phyloP scores from a whole-genome alignment of 2,888 invertebrate genomes.

The Drosophila robusta region DNA sequence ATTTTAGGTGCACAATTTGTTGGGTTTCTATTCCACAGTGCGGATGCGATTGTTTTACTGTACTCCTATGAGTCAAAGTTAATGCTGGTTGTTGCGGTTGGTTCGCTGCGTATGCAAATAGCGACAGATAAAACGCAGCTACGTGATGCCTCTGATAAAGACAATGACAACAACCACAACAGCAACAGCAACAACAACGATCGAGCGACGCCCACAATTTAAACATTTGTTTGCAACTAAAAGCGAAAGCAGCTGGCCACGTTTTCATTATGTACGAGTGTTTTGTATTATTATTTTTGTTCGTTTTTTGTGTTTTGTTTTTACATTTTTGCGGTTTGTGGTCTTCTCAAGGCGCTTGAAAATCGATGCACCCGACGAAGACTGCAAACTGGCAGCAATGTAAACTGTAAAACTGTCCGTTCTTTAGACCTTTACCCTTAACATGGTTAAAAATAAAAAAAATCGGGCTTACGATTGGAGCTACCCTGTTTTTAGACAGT shows the following conservation, averaged over 20 bases:
- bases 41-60: conserved; percentile 11
- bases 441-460: not conserved
- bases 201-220: conserved; percentile 69
- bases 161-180: conserved; percentile 40
- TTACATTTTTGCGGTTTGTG: conserved; percentile 57
- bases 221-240: conserved; percentile 62
- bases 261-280: conserved; percentile 31
- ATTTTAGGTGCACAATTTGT: conserved; percentile 6
- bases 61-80: conserved; percentile 46
- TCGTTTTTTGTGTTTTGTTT: conserved; percentile 27
- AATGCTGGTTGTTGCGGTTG: conserved; percentile 44
- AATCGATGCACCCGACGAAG: conserved; percentile 70
- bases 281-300: conserved; percentile 30
- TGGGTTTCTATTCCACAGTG: conserved; percentile 31
- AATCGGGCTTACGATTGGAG: not conserved
- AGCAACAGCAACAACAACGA: conserved; percentile 23
- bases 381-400: conserved; percentile 64
- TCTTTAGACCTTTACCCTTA: conserved; percentile 9
- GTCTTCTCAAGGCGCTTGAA: conserved; percentile 66
- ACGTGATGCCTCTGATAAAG: conserved; percentile 71
- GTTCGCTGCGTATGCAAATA: conserved; percentile 74
- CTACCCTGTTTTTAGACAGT: not conserved
- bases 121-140: conserved; percentile 64
- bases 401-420: conserved; percentile 20
- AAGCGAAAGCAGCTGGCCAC: conserved; percentile 62